phyloP scores from a whole-genome alignment of 2,113 vertebrate species.

The Lagopus leucura region DNA sequence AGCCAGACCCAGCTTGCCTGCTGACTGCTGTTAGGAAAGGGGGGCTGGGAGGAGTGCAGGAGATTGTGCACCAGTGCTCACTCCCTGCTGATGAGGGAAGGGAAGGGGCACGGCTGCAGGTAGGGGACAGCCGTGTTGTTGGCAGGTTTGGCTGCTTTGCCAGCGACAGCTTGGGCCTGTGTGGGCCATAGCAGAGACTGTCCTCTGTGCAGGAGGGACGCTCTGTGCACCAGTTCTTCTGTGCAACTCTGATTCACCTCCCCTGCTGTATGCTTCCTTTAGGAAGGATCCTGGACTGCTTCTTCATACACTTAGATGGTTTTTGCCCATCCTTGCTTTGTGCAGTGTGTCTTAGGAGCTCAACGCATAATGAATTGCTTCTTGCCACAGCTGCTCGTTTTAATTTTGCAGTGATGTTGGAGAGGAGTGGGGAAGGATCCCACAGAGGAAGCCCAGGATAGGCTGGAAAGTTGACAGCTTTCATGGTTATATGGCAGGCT shows the following conservation, averaged over 20 bases:
- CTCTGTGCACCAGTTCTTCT: neutral
- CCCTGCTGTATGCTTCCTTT: accelerated
- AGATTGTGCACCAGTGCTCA: accelerated
- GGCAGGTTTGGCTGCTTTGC: neutral
- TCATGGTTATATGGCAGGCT: neutral
- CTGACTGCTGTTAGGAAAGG: accelerated
- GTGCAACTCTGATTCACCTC: neutral
- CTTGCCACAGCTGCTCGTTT: neutral
- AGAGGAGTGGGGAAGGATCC: neutral
- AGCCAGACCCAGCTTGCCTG: neutral
- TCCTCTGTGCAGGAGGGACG: neutral
- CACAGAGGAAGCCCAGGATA: neutral
- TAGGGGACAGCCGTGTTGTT: neutral
- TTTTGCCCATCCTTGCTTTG: neutral
- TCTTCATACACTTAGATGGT: accelerated
- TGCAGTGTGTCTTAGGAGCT: neutral
- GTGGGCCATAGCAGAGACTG: neutral
- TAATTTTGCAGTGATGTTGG: neutral
- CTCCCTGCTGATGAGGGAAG: neutral
- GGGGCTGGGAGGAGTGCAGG: neutral
- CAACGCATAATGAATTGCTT: neutral
- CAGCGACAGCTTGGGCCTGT: accelerated
- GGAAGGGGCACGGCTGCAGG: neutral
- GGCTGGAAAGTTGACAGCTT: constrained; percentile 5
- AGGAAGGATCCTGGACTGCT: neutral